A percentile compares a stretch with the other conserved stretches of the same genome.
Evolutionary conservation across 1,140 invertebrate genomes (phyloP).

Genomic region (Sarcophaga bullata): DNA sequence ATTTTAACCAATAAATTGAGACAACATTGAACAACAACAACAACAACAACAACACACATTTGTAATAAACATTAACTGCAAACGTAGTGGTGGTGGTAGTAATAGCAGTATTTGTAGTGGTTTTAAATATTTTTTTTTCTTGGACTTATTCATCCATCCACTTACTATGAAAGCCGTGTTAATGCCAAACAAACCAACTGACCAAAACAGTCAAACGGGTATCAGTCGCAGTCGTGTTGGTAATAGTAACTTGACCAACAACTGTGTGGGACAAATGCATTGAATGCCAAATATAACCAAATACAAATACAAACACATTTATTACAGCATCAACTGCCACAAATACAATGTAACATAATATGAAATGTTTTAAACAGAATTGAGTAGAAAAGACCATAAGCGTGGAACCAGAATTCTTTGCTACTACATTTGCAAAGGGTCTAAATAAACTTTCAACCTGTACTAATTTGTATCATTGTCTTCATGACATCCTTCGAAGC

Average conservation of each 20-base stretch:
- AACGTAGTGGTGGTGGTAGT: not conserved
- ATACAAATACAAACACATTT: not conserved
- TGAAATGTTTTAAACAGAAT: not conserved
- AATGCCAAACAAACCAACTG: not conserved
- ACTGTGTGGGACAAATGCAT: slow-evolving; percentile 15
- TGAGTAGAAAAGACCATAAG: not conserved
- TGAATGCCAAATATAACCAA: slow-evolving; percentile 15
- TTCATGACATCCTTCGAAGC: too few relatives aligned
- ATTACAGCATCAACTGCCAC: not conserved
- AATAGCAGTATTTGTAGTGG: not conserved
- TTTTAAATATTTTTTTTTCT: not conserved
- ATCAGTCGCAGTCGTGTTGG: not conserved
- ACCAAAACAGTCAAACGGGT: not conserved
- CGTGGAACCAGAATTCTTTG: not conserved
- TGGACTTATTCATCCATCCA: not conserved
- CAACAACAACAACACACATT: slow-evolving; percentile 4
- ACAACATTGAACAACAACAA: slow-evolving; percentile 29
- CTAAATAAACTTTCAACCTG: too few relatives aligned
- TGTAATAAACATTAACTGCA: not conserved
- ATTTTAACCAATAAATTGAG: slow-evolving; percentile 44
- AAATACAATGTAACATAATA: not conserved
- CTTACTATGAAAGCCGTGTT: not conserved
- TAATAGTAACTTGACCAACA: slow-evolving; percentile 5
- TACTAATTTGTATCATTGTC: too few relatives aligned
- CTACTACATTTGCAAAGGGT: not conserved